Evolutionary conservation across 2,797 vertebrate species (phyloP).

Genomic region (Eleutherodactylus coqui): DNA sequence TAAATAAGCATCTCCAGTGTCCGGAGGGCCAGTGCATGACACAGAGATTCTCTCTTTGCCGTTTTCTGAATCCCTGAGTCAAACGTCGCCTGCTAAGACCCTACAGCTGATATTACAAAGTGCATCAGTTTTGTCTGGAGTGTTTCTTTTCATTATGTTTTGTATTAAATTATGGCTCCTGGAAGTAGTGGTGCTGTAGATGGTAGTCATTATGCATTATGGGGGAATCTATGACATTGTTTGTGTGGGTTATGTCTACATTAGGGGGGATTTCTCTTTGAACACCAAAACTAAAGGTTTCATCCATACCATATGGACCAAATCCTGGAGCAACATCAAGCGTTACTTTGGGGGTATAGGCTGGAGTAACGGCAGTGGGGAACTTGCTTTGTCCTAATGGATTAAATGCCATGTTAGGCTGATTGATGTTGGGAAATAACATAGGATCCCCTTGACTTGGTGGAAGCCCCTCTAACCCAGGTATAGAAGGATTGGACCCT

Average conservation of each 20-base stretch:
- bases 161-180: slow-evolving; percentile 58
- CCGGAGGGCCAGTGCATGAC: too few relatives aligned
- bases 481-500: slow-evolving; percentile 1
- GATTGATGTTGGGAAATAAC: slow-evolving; percentile 51
- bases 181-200: slow-evolving; percentile 63
- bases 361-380: slow-evolving; percentile 47
- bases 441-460: slow-evolving; percentile 51
- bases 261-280: slow-evolving; percentile 59
- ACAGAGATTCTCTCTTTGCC: too few relatives aligned
- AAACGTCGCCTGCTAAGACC: not conserved
- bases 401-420: not conserved
- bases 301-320: slow-evolving; percentile 56
- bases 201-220: slow-evolving; percentile 50
- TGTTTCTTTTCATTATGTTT: not conserved
- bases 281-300: slow-evolving; percentile 46
- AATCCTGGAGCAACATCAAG: slow-evolving; percentile 60
- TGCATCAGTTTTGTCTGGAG: not conserved
- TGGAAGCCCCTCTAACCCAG: slow-evolving; percentile 34
- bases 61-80: not conserved
- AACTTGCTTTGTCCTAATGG: slow-evolving; percentile 58
- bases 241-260: slow-evolving; percentile 60
- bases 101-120: not conserved
- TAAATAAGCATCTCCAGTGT: too few relatives aligned
- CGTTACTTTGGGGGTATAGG: slow-evolving; percentile 49
- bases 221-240: slow-evolving; percentile 61